Evolutionary conservation across 2,888 invertebrate species (phyloP), one percentile per base, ranked within the genome.

Genomic region (Dasypogon diadema): DNA sequence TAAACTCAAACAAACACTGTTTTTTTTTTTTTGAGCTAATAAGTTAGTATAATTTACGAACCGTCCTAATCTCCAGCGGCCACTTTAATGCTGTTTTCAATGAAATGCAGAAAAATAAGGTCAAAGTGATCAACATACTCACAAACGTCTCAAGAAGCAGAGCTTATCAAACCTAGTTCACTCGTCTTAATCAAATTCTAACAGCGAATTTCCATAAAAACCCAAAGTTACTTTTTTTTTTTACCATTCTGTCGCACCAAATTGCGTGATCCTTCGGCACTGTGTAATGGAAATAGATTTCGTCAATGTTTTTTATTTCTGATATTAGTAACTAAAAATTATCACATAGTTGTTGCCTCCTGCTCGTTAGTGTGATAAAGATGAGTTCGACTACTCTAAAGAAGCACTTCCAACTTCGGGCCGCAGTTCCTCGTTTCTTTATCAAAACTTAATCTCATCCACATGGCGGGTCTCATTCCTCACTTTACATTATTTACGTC

Each of bases 401-500:
- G 5, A 30, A 30, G 5, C 34, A 30, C 10, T 30, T 30, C 34
- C 34, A 30, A 30, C 6, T 30, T 30, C n/a, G n/a, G n/a, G 34
- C 34, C 5, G 5, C 34, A 30, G 34, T 30, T 30, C 34, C 10
- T 30, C 34, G 10, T 6, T 30, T 30, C 34, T 6, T 30, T 30
- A 30, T 30, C 34, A 30, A 30, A 30, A 6, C 10, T n/a, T n/a
- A n/a, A n/a, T 30, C 34, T 30, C 34, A 30, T 30, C 34, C 1
- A n/a, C n/a, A n/a, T n/a, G n/a, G n/a, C n/a, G n/a, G n/a, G n/a
- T n/a, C n/a, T n/a, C n/a, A n/a, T n/a, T n/a, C n/a, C 10, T 30
- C 34, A 30, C 34, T 30, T 5, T 63, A 22, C 37, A 63, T 37
- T 63, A 63, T 63, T 37, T 63, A 63, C 37, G 22, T 42, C 18